Evolutionary conservation across 1,140 invertebrate species (phyloP), one percentile per base, ranked within the genome.

Genomic region (Eriosoma lanigerum): DNA sequence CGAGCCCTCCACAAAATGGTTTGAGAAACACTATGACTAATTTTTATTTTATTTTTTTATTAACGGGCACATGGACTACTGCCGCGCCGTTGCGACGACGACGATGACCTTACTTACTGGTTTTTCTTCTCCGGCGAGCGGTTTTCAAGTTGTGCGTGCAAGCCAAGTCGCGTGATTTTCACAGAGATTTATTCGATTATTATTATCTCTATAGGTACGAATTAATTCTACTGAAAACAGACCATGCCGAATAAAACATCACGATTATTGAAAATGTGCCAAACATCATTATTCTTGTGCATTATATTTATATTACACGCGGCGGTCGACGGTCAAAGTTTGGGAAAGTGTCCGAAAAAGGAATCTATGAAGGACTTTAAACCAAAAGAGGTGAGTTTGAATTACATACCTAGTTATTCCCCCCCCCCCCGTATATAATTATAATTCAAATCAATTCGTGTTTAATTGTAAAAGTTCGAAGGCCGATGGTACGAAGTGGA

Each of bases 401-500:
- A 68, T 38, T 56, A 56, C 3, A 56, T 26, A 26, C 54, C 54
- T 24, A 38, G 8, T 38, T 38, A 38, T 38, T 4, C 3, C 8
- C 3, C 32, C 32, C 8, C 3, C 32, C 32, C 32, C 3, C 8
- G 32, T 38, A 38, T 4, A 38, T 38, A 38, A 38, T 38, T 38
- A 38, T 38, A 8, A 38, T 38, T 38, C 3, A 38, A 38, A 38
- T 38, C 3, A 4, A 38, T 38, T 38, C 8, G 8, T 38, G 3
- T 38, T 66, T 68, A 81, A 83, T 82, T 70, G 83, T 86, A 86
- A 62, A 83, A 92, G 91, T 90, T 92, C 84, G 85, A 88, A 81
- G 91, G 91, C 29, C 88, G 88, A 68, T 92, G 91, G 91, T 91
- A 88, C 84, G 91, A 92, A 86, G 88, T 92, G 32, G 91, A 92